phyloP scores from a whole-genome alignment of 2,797 vertebrate species.

The Threskiornis aethiopicus region DNA sequence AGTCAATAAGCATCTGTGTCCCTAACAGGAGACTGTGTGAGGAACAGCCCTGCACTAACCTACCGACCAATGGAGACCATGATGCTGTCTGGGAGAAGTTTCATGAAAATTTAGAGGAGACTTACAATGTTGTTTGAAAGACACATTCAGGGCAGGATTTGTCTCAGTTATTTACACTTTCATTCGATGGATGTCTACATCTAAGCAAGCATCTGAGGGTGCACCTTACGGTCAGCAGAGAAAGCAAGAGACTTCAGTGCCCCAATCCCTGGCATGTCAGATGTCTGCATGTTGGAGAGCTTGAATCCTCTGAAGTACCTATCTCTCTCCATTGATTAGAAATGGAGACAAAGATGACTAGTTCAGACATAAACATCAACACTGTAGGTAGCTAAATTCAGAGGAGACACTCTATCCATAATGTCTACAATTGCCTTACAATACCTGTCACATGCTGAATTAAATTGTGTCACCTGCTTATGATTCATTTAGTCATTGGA shows the following conservation, averaged over 20 bases:
- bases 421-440: not conserved
- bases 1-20: not conserved
- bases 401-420: not conserved
- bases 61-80: not conserved
- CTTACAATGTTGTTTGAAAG: not conserved
- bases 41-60: not conserved
- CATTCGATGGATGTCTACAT: not conserved
- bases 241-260: not conserved
- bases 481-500: not conserved
- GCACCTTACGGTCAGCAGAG: not conserved
- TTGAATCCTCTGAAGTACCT: not conserved
- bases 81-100: not conserved
- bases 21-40: not conserved
- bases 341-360: not conserved
- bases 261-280: not conserved
- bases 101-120: not conserved
- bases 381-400: not conserved
- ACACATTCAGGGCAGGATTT: not conserved
- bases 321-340: not conserved
- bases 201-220: not conserved
- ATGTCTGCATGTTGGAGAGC: not conserved
- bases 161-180: not conserved
- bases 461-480: not conserved
- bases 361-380: not conserved
- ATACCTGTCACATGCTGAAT: not conserved